phyloP scores from a whole-genome alignment of 2,888 invertebrate species.

The Rhingia campestris region DNA sequence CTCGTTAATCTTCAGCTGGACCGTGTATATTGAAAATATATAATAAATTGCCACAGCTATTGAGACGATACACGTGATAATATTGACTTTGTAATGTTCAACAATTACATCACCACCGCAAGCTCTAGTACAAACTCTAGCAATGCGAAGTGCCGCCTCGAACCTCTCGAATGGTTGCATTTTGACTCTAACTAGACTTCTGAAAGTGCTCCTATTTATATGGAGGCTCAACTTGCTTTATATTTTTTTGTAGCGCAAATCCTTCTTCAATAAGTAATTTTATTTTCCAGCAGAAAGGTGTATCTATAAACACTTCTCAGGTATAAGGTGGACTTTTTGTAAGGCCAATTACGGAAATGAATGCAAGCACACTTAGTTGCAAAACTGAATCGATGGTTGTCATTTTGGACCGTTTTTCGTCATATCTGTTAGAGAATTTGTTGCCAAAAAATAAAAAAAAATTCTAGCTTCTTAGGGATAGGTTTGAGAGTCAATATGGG shows the following conservation, averaged over 20 bases:
- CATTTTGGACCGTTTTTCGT: no score
- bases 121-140: slow-evolving; percentile 11
- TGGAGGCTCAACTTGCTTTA: background rate
- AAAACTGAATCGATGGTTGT: background rate
- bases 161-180: slow-evolving; percentile 42
- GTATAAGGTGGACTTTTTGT: no score
- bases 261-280: slow-evolving; percentile 31
- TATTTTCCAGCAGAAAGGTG: slow-evolving; percentile 5
- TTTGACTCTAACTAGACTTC: background rate
- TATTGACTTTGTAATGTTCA: slow-evolving; percentile 38
- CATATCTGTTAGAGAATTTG: no score
- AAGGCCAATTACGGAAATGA: background rate
- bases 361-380: slow-evolving; percentile 15
- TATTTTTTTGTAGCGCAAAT: background rate
- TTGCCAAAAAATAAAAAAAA: no score
- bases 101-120: slow-evolving; percentile 56
- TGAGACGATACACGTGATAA: slow-evolving; percentile 22
- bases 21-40: slow-evolving; percentile 43
- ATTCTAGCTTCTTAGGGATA: no score
- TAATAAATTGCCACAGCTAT: slow-evolving; percentile 23
- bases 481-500: no score
- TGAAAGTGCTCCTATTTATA: slow-evolving; percentile 15
- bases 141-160: background rate
- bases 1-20: slow-evolving; percentile 39
- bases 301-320: no score